Conservation (phyloP, 2,113 vertebrate genomes). For the Macaca nemestrina region DNA sequence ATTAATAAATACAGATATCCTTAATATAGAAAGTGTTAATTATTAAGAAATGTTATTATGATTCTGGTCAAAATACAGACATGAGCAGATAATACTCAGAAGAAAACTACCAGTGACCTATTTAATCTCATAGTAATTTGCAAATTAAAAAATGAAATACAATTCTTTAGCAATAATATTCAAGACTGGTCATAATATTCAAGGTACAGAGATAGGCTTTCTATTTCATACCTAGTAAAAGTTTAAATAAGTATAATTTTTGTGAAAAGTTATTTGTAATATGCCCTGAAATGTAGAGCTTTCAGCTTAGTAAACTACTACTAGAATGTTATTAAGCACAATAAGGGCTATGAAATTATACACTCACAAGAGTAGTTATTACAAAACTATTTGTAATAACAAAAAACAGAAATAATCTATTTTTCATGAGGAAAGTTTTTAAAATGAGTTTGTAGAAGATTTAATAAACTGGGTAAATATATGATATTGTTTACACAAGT, state of each 20-base stretch:
- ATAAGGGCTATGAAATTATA: background rate
- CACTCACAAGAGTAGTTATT: background rate
- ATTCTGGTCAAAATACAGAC: background rate
- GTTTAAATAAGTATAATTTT: background rate
- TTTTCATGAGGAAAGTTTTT: background rate
- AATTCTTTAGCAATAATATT: background rate
- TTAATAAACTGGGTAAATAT: background rate
- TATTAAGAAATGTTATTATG: background rate
- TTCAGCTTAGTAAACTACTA: background rate
- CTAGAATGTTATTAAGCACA: background rate
- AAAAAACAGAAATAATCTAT: background rate
- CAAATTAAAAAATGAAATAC: background rate
- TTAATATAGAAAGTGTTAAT: background rate
- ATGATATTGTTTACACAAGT: background rate
- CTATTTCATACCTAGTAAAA: background rate
- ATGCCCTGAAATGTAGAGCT: background rate
- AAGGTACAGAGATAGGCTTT: background rate
- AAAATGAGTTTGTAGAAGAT: background rate
- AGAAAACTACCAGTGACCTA: background rate
- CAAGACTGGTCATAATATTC: background rate
- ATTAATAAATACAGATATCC: background rate
- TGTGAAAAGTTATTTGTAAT: background rate
- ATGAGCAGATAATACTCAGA: background rate
- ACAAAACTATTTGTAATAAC: background rate
- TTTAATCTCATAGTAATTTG: background rate